Conservation (phyloP, 2,888 invertebrate genomes). For the Tipula vernalis region DNA sequence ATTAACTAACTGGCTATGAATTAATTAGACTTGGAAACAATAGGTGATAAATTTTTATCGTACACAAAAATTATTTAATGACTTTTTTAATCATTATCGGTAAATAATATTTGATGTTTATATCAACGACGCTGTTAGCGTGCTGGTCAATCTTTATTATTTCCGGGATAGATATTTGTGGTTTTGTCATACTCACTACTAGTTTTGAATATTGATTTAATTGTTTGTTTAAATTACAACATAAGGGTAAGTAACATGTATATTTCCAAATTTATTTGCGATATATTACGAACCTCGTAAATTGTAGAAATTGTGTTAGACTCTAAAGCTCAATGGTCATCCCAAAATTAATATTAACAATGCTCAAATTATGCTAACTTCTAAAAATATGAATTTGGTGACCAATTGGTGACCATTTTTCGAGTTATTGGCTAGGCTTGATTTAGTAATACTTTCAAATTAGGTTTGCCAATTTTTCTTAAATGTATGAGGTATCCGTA, state of each 20-base stretch:
- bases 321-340: too few species aligned
- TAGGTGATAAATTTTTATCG: not conserved
- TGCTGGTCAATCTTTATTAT: not conserved
- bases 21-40: not conserved
- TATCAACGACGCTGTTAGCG: not conserved
- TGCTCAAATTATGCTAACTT: too few species aligned
- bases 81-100: not conserved
- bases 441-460: too few species aligned
- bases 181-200: not conserved
- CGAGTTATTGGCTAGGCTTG: too few species aligned
- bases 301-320: too few species aligned
- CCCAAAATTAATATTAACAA: too few species aligned
- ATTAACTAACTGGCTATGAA: not conserved
- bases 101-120: not conserved
- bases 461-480: too few species aligned
- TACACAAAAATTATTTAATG: not conserved
- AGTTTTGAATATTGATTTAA: not conserved
- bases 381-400: too few species aligned
- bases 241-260: not conserved
- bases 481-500: too few species aligned
- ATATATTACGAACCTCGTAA: too few species aligned
- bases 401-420: too few species aligned
- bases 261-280: not conserved
- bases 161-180: not conserved
- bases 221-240: not conserved